phyloP scores from a whole-genome alignment of 2,888 invertebrate genomes.

The Nudaria mundana region DNA sequence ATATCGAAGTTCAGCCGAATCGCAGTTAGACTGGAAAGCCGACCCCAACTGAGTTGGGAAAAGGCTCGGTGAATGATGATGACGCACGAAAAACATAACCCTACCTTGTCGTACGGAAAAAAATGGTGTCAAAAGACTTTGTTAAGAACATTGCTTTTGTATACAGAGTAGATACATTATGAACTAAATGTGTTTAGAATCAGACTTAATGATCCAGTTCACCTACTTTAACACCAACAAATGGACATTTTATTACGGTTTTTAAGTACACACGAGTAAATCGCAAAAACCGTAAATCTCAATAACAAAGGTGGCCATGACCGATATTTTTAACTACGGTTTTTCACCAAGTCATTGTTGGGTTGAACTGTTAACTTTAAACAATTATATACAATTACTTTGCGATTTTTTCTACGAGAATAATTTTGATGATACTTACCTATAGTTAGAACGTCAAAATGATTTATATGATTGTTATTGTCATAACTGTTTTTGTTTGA shows the following conservation, averaged over 20 bases:
- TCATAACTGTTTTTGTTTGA: not conserved
- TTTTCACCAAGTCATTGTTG: conserved; percentile 9
- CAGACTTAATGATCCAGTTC: conserved; percentile 2
- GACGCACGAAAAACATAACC: no score
- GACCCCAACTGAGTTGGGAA: no score
- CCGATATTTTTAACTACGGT: conserved; percentile 19
- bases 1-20: no score
- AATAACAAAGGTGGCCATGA: conserved; percentile 19
- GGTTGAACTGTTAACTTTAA: conserved; percentile 15
- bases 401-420: conserved; percentile 14
- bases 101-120: no score
- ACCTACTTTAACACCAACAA: conserved; percentile 8
- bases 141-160: no score
- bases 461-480: conserved; percentile 14
- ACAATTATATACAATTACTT: conserved; percentile 29
- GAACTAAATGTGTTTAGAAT: conserved; percentile 5
- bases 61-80: no score
- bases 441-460: conserved; percentile 15
- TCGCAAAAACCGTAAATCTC: conserved; percentile 19
- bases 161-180: conserved; percentile 2
- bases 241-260: conserved; percentile 8
- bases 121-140: no score
- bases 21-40: no score
- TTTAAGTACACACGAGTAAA: conserved; percentile 9
- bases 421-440: conserved; percentile 5